Evolutionary conservation across 2,797 vertebrate species (phyloP).

Genomic region (Catamblyrhynchus diadema): DNA sequence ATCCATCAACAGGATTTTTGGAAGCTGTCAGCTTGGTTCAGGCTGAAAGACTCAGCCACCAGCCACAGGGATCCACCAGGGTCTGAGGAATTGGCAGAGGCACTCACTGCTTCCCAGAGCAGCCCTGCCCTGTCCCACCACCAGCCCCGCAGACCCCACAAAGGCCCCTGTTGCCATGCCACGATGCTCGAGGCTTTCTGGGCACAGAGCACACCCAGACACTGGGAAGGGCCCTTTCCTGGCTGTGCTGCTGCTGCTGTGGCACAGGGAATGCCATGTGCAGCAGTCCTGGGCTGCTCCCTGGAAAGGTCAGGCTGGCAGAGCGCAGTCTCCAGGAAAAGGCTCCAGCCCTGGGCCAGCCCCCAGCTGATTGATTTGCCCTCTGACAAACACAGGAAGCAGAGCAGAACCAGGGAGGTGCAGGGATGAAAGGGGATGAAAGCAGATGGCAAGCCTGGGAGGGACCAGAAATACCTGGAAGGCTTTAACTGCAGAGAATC

Average conservation of each 20-base stretch:
- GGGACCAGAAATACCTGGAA: neutral
- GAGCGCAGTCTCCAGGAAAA: neutral
- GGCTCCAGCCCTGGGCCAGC: neutral
- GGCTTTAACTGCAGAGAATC: neutral
- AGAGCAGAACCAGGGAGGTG: accelerated
- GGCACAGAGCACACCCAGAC: neutral
- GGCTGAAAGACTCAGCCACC: neutral
- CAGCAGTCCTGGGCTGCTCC: neutral
- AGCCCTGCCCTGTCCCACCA: neutral
- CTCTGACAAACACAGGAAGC: neutral
- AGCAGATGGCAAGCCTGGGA: neutral
- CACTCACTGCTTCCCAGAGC: neutral
- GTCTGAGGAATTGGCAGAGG: neutral
- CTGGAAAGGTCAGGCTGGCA: slow-evolving; percentile 35
- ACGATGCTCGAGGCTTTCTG: accelerated
- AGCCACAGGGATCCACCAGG: accelerated
- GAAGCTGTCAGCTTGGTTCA: neutral
- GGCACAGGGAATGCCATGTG: neutral
- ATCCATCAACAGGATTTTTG: neutral
- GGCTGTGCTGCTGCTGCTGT: neutral
- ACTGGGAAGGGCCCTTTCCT: accelerated
- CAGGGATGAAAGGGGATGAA: neutral
- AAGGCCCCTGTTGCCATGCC: accelerated
- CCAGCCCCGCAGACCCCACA: neutral
- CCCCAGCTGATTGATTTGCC: neutral